Evolutionary conservation across 2,888 invertebrate genomes (phyloP), one percentile per base, ranked within the genome.

Genomic region (Dolichopus griseipennis): DNA sequence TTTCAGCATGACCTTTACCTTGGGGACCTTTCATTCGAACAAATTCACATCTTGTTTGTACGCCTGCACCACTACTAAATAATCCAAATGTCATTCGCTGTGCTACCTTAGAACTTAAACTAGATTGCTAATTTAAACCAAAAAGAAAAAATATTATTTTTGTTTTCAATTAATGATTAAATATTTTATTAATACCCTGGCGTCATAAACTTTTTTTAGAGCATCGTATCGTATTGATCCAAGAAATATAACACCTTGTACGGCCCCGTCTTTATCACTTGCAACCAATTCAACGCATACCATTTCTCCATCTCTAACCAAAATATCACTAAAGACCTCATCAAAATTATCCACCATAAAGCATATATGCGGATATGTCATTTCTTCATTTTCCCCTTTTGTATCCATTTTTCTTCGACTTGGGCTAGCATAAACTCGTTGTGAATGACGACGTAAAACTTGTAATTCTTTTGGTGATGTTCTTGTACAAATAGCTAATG

Each of bases 301-400:
- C 92, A 97, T 95, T 84, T 99, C 98, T 0, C 97, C 97, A 83
- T 98, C 98, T 65, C 97, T 87, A 43, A 98, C 96, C 78, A 96
- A 85, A 78, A 98, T 95, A 84, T 99, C 97, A 83, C 92, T 92
- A 85, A 98, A 98, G 71, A 96, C 97, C 88, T 97, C 97, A 81
- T 98, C 97, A 82, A 97, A 98, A 83, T 97, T 97, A 83, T 99
- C 98, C 70, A 98, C 96, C 90, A 96, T 96, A 83, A 99, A 99
- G 83, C 97, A 99, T 76, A 99, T 95, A 84, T 97, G 95, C 2
- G 99, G 99, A 83, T 97, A 99, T 63, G 97, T 96, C 82, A 99
- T 97, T 84, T 97, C 97, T 82, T 99, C 99, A 68, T 93, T 90
- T 77, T 97, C 97, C 63, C 98, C 98, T 83, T 99, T 99, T 15